A percentile compares a stretch with the other conserved stretches of the same genome.
Conservation (phyloP, 2,797 vertebrate genomes). For the Ispidina lecontei region DNA sequence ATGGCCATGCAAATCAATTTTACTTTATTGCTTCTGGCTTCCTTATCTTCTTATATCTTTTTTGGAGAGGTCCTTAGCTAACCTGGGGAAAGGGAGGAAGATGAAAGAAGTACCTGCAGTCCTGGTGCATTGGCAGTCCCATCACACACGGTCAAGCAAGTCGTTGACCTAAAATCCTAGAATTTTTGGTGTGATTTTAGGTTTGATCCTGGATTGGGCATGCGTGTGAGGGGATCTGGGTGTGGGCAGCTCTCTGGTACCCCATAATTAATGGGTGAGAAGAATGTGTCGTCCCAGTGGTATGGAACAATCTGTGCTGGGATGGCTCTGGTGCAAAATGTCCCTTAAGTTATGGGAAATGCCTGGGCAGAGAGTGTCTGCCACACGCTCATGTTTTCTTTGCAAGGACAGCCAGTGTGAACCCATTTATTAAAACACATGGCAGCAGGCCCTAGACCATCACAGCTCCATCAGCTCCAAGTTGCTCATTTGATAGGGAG, state of each 20-base stretch:
- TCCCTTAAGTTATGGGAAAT: background rate
- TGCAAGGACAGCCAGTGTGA: slow-evolving; percentile 6
- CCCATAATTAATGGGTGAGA: background rate
- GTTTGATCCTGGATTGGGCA: background rate
- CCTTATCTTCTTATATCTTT: background rate
- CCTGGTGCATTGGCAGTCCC: background rate
- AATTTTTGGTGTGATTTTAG: background rate
- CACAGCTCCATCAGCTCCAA: background rate
- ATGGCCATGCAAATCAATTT: background rate
- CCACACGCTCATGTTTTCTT: slow-evolving; percentile 4
- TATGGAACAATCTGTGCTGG: background rate
- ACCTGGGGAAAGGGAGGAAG: background rate
- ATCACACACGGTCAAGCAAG: background rate
- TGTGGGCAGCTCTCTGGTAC: background rate
- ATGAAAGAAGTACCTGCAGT: background rate
- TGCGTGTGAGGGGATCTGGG: fast-evolving
- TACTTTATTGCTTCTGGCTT: background rate
- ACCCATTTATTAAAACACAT: slow-evolving; percentile 46
- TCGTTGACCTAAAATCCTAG: background rate
- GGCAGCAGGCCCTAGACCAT: slow-evolving; percentile 15
- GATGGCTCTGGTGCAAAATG: background rate
- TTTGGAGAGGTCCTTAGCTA: background rate
- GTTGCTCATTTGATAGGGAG: background rate
- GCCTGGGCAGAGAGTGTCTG: background rate
- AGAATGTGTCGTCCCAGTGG: background rate